Evolutionary conservation across 2,113 vertebrate genomes (phyloP), one percentile per base, ranked within the genome.

Genomic region (Casuarius casuarius): DNA sequence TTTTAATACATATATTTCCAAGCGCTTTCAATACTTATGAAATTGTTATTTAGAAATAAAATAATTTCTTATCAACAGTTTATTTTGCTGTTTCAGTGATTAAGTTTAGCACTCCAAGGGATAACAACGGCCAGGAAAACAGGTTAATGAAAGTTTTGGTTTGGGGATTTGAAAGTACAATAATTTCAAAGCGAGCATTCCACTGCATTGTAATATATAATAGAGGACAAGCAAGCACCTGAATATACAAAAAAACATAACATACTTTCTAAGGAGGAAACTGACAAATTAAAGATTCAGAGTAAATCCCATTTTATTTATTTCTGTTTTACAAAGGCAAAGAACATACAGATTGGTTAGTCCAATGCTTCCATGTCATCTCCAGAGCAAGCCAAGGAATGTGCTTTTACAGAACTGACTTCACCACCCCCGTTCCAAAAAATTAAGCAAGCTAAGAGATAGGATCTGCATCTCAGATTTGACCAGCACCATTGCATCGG

Each of bases 401-500:
- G 46, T 33, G 76, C 48, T 87, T 63, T 44, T 67, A 82, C 35
- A 73, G 71, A 89, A 92, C 48, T 31, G 38, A 56, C 52, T 83
- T 93, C 81, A 82, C 67, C 87, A 82, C 75, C 80, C 82, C 84
- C 46, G 76, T 67, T 89, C 92, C 88, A 87, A 91, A 95, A 23
- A 73, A 48, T 73, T 48, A 84, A 65, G 66, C 87, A 94, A 94
- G 84, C 77, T 84, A 87, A n/a, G 87, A 87, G 78, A 88, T 66
- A 97, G 92, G 89, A 96, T 92, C 95, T 94, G 80, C 93, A 12
- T 92, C 89, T 94, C 89, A 87, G 79, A 89, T 63, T 72, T 73
- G 92, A 96, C 96, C 90, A 91, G 96, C 95, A 97, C 95, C 94
- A 96, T 95, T 94, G 87, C 89, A 97, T 95, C 95, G 93, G 96